Conservation (phyloP, 2,888 invertebrate species). For the Pterostichus madidus region DNA sequence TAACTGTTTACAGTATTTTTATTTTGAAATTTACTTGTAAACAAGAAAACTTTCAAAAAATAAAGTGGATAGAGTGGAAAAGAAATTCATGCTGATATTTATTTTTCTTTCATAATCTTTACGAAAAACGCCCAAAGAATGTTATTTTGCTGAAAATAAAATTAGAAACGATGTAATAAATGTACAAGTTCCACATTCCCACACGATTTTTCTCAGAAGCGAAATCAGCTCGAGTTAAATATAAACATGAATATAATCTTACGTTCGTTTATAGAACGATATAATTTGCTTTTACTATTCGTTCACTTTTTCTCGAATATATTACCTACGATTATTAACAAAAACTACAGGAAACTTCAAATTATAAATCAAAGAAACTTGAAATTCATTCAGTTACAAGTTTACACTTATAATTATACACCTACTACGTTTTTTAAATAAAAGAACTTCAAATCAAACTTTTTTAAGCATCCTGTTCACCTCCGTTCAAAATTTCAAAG, state of each 20-base stretch:
- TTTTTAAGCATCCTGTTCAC: slow-evolving; percentile 1
- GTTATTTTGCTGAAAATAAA: slow-evolving; percentile 3
- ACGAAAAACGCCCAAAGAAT: neutral
- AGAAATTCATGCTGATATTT: too few relatives aligned
- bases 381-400: neutral
- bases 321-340: too few relatives aligned
- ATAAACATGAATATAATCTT: slow-evolving; percentile 24
- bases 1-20: too few relatives aligned
- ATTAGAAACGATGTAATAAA: neutral
- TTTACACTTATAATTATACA: slow-evolving; percentile 6
- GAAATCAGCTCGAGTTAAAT: slow-evolving; percentile 11
- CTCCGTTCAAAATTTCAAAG: neutral
- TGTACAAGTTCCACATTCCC: slow-evolving; percentile 13
- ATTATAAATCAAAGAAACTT: neutral
- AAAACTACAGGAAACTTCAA: neutral
- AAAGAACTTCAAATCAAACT: neutral
- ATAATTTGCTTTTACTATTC: neutral
- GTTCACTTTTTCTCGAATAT: neutral
- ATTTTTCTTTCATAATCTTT: too few relatives aligned
- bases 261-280: neutral
- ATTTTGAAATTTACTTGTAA: too few relatives aligned
- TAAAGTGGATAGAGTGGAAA: too few relatives aligned
- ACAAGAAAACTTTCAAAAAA: too few relatives aligned
- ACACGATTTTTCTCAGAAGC: slow-evolving; percentile 23
- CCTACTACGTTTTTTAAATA: neutral